These are phyloP conservation scores for Epizoanthus stellaris DNA, from an alignment of 92 coral and sea anemone species.

Conservation along the genomic window DNA sequence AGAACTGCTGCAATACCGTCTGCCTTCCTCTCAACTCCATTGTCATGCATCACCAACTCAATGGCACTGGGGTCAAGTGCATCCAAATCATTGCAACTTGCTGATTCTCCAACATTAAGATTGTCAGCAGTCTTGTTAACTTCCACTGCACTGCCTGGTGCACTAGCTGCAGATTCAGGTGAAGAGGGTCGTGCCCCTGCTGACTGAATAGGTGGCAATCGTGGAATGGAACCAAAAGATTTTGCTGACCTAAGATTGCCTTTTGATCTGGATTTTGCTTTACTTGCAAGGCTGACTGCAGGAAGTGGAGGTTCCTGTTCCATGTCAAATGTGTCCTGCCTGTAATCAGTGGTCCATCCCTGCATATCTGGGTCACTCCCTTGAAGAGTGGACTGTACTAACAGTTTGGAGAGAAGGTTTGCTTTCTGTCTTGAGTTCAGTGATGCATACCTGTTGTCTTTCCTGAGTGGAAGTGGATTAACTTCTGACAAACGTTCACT, in stretches of 20 bases:
- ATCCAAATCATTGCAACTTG: neutral
- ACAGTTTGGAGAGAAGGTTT: slow-evolving; percentile 83
- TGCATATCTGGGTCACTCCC: slow-evolving; percentile 74
- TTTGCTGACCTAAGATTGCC: slow-evolving; percentile 70
- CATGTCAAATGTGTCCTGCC: slow-evolving; percentile 9
- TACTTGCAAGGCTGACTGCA: slow-evolving; percentile 20
- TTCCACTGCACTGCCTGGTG: slow-evolving; percentile 3
- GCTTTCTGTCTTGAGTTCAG: slow-evolving; percentile 85
- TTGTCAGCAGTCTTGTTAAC: slow-evolving; percentile 13
- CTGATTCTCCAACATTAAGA: slow-evolving; percentile 34
- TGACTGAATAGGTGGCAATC: slow-evolving; percentile 88
- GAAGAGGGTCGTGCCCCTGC: slow-evolving; percentile 80
- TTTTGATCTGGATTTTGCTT: slow-evolving; percentile 54
- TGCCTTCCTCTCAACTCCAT: neutral
- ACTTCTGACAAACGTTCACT: slow-evolving; percentile 87
- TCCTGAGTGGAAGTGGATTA: slow-evolving; percentile 60
- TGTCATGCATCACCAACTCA: neutral
- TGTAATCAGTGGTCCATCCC: slow-evolving; percentile 64
- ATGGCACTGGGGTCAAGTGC: slow-evolving; percentile 28
- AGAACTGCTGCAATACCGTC: slow-evolving; percentile 4
- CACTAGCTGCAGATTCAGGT: slow-evolving; percentile 26
- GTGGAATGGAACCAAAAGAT: slow-evolving; percentile 72
- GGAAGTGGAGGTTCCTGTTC: slow-evolving; percentile 49
- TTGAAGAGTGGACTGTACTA: slow-evolving; percentile 84
- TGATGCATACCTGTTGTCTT: slow-evolving; percentile 66